Percentiles rank a stretch among this genome's conserved stretches.
These are phyloP conservation scores for Budorcas taxicolor DNA, from an alignment of 2,113 vertebrate genomes.

Conservation along the genomic window DNA sequence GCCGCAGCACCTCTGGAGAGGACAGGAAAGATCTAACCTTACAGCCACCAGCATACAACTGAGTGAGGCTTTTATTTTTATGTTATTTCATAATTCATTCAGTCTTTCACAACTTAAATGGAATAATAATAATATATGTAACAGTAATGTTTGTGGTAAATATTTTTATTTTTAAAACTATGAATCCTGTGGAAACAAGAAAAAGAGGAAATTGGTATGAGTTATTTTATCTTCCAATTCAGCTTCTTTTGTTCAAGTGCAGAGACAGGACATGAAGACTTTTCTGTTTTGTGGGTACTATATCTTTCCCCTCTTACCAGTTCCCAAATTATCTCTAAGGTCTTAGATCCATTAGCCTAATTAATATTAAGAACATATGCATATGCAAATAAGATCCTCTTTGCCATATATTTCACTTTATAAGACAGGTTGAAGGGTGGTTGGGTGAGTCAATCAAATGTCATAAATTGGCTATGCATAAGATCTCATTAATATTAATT, in stretches of 20 bases:
- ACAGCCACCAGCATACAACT: not conserved
- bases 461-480: constrained; percentile 81
- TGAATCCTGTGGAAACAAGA: not conserved
- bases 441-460: constrained; percentile 83
- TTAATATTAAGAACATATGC: constrained; percentile 85
- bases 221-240: constrained; percentile 60
- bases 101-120: constrained; percentile 65
- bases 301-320: constrained; percentile 33
- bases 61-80: constrained; percentile 44
- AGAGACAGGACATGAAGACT: constrained; percentile 52
- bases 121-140: constrained; percentile 42
- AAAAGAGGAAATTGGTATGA: constrained; percentile 35
- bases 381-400: constrained; percentile 79
- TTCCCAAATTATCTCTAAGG: constrained; percentile 74
- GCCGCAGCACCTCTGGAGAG: not conserved
- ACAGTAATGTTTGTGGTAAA: constrained; percentile 36
- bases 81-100: constrained; percentile 41
- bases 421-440: constrained; percentile 81
- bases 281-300: constrained; percentile 45
- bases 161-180: constrained; percentile 53
- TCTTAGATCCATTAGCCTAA: constrained; percentile 80
- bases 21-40: not conserved
- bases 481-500: constrained; percentile 85
- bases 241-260: constrained; percentile 70
- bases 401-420: constrained; percentile 81